phyloP scores from a whole-genome alignment of 2,113 vertebrate species.

The Spea multiplicata region DNA sequence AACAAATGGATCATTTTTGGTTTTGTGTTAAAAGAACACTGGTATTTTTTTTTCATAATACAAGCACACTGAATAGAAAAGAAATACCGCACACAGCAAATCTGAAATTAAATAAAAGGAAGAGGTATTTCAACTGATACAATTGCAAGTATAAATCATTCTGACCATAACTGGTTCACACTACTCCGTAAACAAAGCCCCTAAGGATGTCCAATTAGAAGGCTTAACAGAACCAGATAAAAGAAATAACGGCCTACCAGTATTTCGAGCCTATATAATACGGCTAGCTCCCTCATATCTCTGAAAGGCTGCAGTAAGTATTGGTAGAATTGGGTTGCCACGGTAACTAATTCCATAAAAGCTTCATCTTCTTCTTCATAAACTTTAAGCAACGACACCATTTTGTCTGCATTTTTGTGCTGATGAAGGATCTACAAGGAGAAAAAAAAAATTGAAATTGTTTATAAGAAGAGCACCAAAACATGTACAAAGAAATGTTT shows the following conservation, averaged over 20 bases:
- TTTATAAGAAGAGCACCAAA: no score
- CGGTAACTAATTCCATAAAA: conserved; percentile 81
- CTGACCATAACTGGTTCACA: conserved; percentile 36
- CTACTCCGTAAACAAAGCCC: conserved; percentile 7
- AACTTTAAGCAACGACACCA: conserved; percentile 82
- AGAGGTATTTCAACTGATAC: neutral
- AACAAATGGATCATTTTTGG: no score
- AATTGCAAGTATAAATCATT: conserved; percentile 34
- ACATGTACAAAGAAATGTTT: no score
- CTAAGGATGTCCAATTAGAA: conserved; percentile 13
- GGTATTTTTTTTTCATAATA: neutral
- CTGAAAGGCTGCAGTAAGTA: conserved; percentile 91
- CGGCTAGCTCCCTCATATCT: conserved; percentile 88
- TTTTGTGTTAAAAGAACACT: no score
- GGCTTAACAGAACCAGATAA: conserved; percentile 23
- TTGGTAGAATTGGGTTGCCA: conserved; percentile 87
- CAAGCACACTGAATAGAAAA: conserved; percentile 8
- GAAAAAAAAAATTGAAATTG: neutral
- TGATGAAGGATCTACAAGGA: conserved; percentile 77
- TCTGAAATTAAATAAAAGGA: conserved; percentile 4
- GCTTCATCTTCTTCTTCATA: conserved; percentile 84
- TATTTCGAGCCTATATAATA: conserved; percentile 85
- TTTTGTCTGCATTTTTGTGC: conserved; percentile 70
- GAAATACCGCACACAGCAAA: neutral
- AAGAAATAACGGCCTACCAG: conserved; percentile 69